Evolutionary conservation across 1,140 invertebrate species (phyloP).

Genomic region (Euglossa dilemma): DNA sequence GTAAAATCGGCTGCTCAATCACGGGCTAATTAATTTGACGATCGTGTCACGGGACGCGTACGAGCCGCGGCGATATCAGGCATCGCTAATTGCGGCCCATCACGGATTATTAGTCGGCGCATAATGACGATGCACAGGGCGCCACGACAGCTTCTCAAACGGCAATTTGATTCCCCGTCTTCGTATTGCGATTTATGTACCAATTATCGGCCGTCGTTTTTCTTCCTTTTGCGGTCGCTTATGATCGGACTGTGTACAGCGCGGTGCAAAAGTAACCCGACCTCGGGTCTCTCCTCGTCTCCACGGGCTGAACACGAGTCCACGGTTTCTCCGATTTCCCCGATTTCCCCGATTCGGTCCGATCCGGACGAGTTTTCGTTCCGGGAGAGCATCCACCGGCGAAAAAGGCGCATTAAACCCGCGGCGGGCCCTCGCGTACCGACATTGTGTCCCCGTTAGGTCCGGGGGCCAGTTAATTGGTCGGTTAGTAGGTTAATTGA

Average conservation of each 20-base stretch:
- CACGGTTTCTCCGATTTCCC: no score
- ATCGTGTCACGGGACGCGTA: conserved; percentile 29
- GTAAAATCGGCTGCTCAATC: conserved; percentile 9
- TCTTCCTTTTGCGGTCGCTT: background rate
- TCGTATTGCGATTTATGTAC: background rate
- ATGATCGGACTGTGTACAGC: background rate
- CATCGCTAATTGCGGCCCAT: conserved; percentile 48
- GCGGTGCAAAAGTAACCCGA: background rate
- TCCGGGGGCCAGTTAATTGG: conserved; percentile 23
- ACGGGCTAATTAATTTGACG: conserved; percentile 46
- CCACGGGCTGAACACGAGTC: no score
- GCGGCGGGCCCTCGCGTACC: background rate
- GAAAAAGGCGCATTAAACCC: background rate
- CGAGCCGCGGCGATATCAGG: conserved; percentile 5
- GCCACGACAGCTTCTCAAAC: background rate
- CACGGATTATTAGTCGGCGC: conserved; percentile 30
- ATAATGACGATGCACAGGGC: conserved; percentile 13
- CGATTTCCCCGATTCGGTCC: no score
- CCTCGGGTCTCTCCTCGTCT: no score
- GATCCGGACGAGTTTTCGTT: no score
- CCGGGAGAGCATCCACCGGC: background rate
- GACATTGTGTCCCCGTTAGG: conserved; percentile 22
- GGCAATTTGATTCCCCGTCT: background rate
- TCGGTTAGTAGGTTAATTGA: conserved; percentile 46
- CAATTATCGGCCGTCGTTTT: conserved; percentile 3